Conservation (phyloP, 2,888 invertebrate genomes). For the Tubulanus polymorphus region DNA sequence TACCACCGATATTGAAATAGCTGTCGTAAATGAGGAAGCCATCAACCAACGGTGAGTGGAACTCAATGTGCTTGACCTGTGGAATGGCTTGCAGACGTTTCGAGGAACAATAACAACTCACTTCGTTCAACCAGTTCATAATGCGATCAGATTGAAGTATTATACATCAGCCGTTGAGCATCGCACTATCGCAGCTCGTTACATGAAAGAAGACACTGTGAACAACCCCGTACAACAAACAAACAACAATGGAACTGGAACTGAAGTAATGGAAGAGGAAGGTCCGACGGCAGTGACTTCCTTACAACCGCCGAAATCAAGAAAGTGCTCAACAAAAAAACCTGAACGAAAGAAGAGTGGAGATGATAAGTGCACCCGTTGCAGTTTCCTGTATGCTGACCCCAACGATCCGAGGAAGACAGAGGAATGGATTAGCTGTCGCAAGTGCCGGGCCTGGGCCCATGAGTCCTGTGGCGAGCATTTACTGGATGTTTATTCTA, state of each 20-base stretch:
- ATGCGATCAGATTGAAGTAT: background rate
- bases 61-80: background rate
- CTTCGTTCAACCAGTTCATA: background rate
- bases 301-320: background rate
- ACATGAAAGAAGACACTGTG: no score
- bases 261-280: no score
- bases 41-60: background rate
- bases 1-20: background rate
- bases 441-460: background rate
- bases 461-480: slow-evolving; percentile 1
- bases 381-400: background rate
- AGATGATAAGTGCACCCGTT: background rate
- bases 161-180: slow-evolving; percentile 1
- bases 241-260: no score
- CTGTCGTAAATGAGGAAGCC: background rate
- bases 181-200: no score
- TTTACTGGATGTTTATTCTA: background rate
- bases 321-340: background rate
- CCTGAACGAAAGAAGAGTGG: no score
- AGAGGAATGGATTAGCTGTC: slow-evolving; percentile 3
- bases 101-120: slow-evolving; percentile 3
- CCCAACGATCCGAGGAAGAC: background rate
- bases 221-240: no score
- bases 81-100: slow-evolving; percentile 2
- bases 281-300: background rate